These are phyloP conservation scores for Calcarius lapponicus DNA, from an alignment of 2,797 vertebrate species.

Conservation along the genomic window DNA sequence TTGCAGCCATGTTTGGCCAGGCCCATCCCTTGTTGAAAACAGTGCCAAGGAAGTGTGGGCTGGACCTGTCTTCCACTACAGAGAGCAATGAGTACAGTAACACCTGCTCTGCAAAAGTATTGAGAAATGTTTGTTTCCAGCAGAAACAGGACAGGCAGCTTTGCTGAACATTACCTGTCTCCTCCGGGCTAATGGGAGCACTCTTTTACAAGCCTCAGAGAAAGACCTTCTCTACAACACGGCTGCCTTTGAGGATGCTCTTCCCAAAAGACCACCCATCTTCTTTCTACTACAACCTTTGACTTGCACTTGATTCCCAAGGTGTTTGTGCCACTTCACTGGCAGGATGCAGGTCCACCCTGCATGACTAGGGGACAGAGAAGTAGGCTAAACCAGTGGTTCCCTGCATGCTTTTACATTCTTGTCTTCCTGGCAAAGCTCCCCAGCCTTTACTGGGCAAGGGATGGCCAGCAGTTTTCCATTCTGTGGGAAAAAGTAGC, in stretches of 20 bases:
- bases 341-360: not conserved
- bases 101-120: not conserved
- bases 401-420: not conserved
- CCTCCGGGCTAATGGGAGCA: not conserved
- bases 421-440: not conserved
- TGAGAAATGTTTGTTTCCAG: not conserved
- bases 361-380: not conserved
- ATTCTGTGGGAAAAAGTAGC: not conserved
- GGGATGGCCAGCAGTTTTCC: not conserved
- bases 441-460: not conserved
- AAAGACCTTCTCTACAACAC: not conserved
- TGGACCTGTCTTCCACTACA: not conserved
- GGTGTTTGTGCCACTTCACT: not conserved
- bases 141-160: not conserved
- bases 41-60: not conserved
- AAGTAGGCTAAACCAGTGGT: not conserved
- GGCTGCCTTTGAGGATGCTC: not conserved
- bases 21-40: not conserved
- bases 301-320: not conserved
- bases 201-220: not conserved
- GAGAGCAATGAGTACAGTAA: not conserved
- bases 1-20: not conserved
- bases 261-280: not conserved
- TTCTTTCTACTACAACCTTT: not conserved
- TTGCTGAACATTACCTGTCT: not conserved